These are phyloP conservation scores for Thalpophila matura DNA, from an alignment of 2,888 invertebrate genomes.

Conservation along the genomic window DNA sequence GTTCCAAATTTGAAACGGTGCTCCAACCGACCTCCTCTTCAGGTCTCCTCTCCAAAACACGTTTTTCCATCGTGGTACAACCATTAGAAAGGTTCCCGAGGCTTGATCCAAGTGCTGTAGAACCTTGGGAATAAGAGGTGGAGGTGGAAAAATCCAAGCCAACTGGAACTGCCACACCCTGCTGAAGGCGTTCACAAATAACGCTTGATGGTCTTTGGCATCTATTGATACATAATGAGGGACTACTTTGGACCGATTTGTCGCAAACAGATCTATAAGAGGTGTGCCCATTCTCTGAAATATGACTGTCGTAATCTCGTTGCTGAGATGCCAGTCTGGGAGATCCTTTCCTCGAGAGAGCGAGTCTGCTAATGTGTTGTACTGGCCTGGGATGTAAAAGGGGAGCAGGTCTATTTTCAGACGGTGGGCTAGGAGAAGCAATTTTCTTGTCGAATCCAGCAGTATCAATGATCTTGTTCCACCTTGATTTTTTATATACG, in stretches of 20 bases:
- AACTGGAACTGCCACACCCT: constrained; percentile 14
- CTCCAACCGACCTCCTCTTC: constrained; percentile 35
- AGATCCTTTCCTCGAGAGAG: constrained; percentile 53
- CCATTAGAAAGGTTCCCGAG: constrained; percentile 31
- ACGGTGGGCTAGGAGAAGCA: constrained; percentile 1
- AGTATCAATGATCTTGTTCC: constrained; percentile 31
- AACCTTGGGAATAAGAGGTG: constrained; percentile 12
- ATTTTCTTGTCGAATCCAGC: constrained; percentile 1
- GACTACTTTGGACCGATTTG: constrained; percentile 2
- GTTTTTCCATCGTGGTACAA: constrained; percentile 49
- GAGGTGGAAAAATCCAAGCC: constrained; percentile 4
- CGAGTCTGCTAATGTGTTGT: constrained; percentile 53
- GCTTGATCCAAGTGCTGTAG: too few species aligned
- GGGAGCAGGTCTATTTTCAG: constrained; percentile 14
- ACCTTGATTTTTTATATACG: constrained; percentile 56
- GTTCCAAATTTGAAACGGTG: constrained; percentile 42
- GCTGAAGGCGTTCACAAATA: constrained; percentile 26
- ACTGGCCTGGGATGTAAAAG: constrained; percentile 54
- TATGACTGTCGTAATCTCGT: not conserved
- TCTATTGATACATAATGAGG: constrained; percentile 8
- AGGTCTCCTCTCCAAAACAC: constrained; percentile 52
- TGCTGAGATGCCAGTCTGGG: constrained; percentile 54
- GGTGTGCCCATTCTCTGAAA: constrained; percentile 37
- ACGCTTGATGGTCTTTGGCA: not conserved
- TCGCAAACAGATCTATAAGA: constrained; percentile 29